Evolutionary conservation across 2,888 invertebrate species (phyloP).

Genomic region (Saturnia japonica): DNA sequence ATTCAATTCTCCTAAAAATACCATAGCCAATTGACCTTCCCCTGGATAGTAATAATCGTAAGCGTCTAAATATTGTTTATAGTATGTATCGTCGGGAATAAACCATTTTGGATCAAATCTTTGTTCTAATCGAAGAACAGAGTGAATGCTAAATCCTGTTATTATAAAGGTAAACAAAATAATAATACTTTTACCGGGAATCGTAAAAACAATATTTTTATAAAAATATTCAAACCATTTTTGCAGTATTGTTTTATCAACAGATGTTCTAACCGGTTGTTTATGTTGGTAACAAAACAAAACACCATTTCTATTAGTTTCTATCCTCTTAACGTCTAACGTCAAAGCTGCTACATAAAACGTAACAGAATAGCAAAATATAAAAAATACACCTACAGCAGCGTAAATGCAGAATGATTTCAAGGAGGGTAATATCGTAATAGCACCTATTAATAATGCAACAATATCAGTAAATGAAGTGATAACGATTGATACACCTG

Average conservation of each 20-base stretch:
- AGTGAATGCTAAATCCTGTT: conserved; percentile 83
- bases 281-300: conserved; percentile 85
- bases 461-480: conserved; percentile 92
- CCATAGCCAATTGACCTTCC: conserved; percentile 83
- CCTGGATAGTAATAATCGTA: conserved; percentile 84
- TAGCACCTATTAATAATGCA: conserved; percentile 89
- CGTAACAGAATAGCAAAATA: conserved; percentile 89
- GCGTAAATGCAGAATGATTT: conserved; percentile 92
- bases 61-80: conserved; percentile 82
- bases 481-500: conserved; percentile 91
- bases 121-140: conserved; percentile 85
- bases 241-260: conserved; percentile 82
- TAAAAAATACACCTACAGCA: conserved; percentile 87
- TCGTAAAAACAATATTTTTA: conserved; percentile 84
- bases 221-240: conserved; percentile 83
- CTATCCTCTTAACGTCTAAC: conserved; percentile 85
- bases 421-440: conserved; percentile 90
- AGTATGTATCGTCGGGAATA: conserved; percentile 86
- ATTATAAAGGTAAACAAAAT: conserved; percentile 82
- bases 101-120: conserved; percentile 92
- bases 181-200: conserved; percentile 85
- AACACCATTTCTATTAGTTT: conserved; percentile 84
- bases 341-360: conserved; percentile 90
- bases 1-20: conserved; percentile 86
- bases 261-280: conserved; percentile 73